These are phyloP conservation scores for Tachysurus vachellii DNA, from an alignment of 2,113 vertebrate genomes.

Conservation along the genomic window DNA sequence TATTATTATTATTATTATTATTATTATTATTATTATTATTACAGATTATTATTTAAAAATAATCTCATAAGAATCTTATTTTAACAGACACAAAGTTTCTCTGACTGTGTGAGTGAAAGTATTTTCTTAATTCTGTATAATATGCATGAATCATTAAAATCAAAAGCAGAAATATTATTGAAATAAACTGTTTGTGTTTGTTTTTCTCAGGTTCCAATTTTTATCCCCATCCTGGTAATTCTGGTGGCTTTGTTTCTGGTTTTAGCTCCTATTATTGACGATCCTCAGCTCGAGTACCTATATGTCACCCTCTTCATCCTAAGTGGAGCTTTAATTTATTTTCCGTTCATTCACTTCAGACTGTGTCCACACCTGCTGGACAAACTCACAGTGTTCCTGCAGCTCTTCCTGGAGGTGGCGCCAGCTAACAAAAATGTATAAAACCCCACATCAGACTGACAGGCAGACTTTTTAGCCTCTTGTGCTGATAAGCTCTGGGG, in stretches of 20 bases:
- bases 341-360: slow-evolving; percentile 82
- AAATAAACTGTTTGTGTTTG: background rate
- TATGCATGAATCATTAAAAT: background rate
- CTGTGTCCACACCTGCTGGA: slow-evolving; percentile 72
- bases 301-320: slow-evolving; percentile 80
- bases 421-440: slow-evolving; percentile 75
- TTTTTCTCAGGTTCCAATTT: slow-evolving; percentile 77
- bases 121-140: background rate
- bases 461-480: background rate
- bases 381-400: slow-evolving; percentile 78
- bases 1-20: too few species aligned
- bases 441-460: background rate
- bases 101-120: background rate
- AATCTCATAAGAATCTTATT: background rate
- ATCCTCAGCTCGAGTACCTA: slow-evolving; percentile 81
- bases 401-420: slow-evolving; percentile 85
- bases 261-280: slow-evolving; percentile 80
- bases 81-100: background rate
- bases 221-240: slow-evolving; percentile 79
- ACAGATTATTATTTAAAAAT: background rate
- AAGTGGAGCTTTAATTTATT: slow-evolving; percentile 79
- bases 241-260: slow-evolving; percentile 80
- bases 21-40: too few species aligned
- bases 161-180: background rate
- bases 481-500: background rate